These are phyloP conservation scores for Forbesichthys agassizii DNA, from an alignment of 2,113 vertebrate species.

Conservation along the genomic window DNA sequence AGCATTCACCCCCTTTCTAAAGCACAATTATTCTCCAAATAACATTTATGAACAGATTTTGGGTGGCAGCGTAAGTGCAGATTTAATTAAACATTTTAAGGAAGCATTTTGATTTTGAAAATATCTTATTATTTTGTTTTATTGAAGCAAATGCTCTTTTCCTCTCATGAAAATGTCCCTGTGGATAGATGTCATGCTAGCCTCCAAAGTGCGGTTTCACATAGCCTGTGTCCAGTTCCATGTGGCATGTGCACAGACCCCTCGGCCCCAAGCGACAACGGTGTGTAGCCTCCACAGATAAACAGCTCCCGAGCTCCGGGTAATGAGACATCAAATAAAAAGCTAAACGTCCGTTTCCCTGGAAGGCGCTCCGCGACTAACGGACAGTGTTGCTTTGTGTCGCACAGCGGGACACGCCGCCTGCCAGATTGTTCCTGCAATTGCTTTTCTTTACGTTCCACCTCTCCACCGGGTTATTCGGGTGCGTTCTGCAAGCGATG, in stretches of 20 bases:
- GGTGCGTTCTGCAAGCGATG: constrained; percentile 17
- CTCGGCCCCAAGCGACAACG: constrained; percentile 18
- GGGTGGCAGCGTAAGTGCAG: neutral
- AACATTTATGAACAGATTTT: neutral
- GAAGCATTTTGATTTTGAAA: too few relatives aligned
- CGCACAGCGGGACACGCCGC: constrained; percentile 1
- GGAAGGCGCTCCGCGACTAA: neutral
- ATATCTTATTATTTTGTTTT: too few relatives aligned
- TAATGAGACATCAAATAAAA: constrained; percentile 45
- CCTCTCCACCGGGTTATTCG: constrained; percentile 18
- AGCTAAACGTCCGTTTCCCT: constrained; percentile 39
- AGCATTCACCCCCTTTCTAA: constrained; percentile 10
- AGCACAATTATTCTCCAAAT: constrained; percentile 1
- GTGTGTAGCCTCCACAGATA: constrained; percentile 52
- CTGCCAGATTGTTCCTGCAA: constrained; percentile 36
- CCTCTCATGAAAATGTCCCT: neutral
- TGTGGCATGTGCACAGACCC: constrained; percentile 34
- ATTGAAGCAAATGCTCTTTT: neutral
- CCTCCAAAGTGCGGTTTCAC: constrained; percentile 11
- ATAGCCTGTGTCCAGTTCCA: constrained; percentile 20
- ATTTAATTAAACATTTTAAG: constrained; percentile 10
- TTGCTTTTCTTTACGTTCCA: constrained; percentile 12
- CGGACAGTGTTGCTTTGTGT: neutral
- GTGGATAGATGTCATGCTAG: neutral
- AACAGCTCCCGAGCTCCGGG: constrained; percentile 35